These are phyloP conservation scores for Aphidius colemani DNA, from an alignment of 2,888 invertebrate genomes.

Conservation along the genomic window DNA sequence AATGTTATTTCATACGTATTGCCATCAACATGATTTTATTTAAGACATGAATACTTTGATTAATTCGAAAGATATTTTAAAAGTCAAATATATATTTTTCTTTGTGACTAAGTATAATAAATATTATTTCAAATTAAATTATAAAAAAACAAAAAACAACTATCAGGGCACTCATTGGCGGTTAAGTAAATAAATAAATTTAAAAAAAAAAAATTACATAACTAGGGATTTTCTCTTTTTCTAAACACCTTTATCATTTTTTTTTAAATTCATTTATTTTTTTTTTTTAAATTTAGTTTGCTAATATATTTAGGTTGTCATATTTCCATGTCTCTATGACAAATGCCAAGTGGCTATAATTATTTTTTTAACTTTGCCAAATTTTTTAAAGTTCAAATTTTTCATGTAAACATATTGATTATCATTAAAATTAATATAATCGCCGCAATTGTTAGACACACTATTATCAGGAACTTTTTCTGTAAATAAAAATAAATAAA, in stretches of 20 bases:
- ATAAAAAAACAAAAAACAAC: background rate
- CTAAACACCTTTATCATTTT: background rate
- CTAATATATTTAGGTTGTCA: no score
- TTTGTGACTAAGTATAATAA: background rate
- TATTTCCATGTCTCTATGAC: no score
- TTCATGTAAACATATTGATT: conserved; percentile 52
- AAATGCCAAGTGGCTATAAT: no score
- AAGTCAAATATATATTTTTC: no score
- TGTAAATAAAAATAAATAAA: conserved; percentile 64
- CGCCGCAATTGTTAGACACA: conserved; percentile 80
- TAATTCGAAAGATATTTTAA: no score
- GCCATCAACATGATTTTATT: no score
- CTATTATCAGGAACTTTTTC: conserved; percentile 88
- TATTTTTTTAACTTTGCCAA: no score
- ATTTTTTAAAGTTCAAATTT: conserved; percentile 19
- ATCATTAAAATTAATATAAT: conserved; percentile 78
- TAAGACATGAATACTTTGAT: no score
- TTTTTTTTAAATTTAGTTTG: conserved; percentile 9
- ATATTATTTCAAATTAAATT: no score
- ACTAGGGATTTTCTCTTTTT: background rate
- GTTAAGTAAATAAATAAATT: background rate
- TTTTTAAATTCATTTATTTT: background rate
- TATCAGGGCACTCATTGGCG: background rate
- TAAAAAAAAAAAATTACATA: no score
- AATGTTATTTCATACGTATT: no score